phyloP scores from a whole-genome alignment of 2,113 vertebrate species.

The Entosphenus tridentatus region DNA sequence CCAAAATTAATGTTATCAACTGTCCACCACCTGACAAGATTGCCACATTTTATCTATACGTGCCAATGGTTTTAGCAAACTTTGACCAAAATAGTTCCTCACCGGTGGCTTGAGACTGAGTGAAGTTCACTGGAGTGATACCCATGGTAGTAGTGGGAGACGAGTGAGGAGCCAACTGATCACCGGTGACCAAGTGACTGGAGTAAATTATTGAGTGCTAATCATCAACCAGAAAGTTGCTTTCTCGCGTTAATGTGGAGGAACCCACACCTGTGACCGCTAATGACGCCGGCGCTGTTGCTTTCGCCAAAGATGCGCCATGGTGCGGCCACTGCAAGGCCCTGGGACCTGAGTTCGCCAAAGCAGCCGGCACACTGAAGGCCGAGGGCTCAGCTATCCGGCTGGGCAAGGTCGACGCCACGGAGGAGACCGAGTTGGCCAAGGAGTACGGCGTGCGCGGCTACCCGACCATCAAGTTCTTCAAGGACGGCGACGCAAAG shows the following conservation, averaged over 20 bases:
- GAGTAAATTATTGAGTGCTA: no score
- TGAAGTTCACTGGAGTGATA: neutral
- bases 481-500: constrained; percentile 55
- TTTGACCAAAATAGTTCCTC: no score
- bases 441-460: constrained; percentile 66
- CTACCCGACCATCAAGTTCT: constrained; percentile 95
- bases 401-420: constrained; percentile 78
- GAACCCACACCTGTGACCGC: neutral
- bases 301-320: constrained; percentile 43
- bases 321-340: constrained; percentile 98
- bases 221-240: neutral
- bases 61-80: no score
- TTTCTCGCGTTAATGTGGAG: rapidly evolving
- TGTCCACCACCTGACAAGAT: no score
- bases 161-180: neutral
- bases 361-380: constrained; percentile 58
- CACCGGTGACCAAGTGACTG: neutral
- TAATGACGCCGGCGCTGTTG: neutral
- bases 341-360: constrained; percentile 65
- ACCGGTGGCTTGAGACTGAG: no score
- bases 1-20: no score
- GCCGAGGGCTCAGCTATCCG: constrained; percentile 47
- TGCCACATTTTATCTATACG: no score
- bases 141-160: neutral
- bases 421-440: constrained; percentile 69